Base-by-base conservation (phyloP, 2,113 vertebrate genomes). In the Tetraodon nigroviridis region DNA sequence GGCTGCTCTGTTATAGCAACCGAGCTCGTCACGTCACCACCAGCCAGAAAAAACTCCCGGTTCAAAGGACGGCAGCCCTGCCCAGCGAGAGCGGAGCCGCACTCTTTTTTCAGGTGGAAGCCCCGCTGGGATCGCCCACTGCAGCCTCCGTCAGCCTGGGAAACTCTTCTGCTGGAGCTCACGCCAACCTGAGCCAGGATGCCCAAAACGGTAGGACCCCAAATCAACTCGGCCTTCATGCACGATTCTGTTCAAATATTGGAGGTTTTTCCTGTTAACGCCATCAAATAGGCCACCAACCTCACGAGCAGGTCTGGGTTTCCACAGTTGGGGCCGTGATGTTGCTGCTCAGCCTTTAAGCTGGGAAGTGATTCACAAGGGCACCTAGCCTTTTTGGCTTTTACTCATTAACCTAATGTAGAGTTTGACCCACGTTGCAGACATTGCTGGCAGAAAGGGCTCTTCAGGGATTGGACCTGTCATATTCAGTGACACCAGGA, bases 161-260 rank as follows among this genome's bases (percentile, higher is more conserved):
- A 79, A 78, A 57, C 71, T 41, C 48, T 71, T 69, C 74, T 73
- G 47, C 69, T 46, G 71, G 24, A 74, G 58, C 65, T 62, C 64
- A 2, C 55, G 40, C 65, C 67, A 18, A 58, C 55, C 55, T 7
- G 19, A 62, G 69, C 77, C 78, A 91, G 86, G 61, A 95, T 95
- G 94, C 93, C 94, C 19, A 94, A 93, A 80, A 92, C 88, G 51
- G 94, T 95, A 84, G 91, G 92, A 68, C 6, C 2, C 3, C 1
- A 7, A 0, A 10, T 60, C 58, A 21, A 3, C 7, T 7, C 2
- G 32, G 12, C 32, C 32, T 8, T 10, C 1, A 12, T 2, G 32
- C 11, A 37, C 4, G 32, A 11, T 37, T 1, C 2, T 11, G 32
- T 12, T 1, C 8, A 6, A 6, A 27, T 27, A 27, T 27, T 37